These are phyloP conservation scores for Octopus bimaculoides DNA, from an alignment of 1,140 invertebrate genomes.

Conservation along the genomic window DNA sequence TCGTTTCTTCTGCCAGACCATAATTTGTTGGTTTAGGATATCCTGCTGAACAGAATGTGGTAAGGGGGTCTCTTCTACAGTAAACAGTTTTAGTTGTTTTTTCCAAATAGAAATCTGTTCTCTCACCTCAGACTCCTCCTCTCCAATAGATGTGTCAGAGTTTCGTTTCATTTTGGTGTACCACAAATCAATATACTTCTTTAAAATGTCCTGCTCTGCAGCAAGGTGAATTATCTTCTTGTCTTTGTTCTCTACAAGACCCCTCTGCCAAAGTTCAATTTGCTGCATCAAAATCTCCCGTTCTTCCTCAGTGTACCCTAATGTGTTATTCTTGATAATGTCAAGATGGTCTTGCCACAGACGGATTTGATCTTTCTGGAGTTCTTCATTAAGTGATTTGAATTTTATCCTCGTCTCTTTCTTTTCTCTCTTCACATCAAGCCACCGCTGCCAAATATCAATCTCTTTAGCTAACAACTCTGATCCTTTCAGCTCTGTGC, in stretches of 20 bases:
- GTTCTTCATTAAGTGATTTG: constrained; percentile 1
- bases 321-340: not conserved
- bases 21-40: not conserved
- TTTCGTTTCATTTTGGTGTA: not conserved
- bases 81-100: not conserved
- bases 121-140: not conserved
- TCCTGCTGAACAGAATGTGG: not conserved
- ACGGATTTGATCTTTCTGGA: constrained; percentile 1
- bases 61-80: not conserved
- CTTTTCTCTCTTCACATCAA: not conserved
- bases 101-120: not conserved
- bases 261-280: constrained; percentile 6
- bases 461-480: not conserved
- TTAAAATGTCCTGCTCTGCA: not conserved
- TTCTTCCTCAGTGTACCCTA: not conserved
- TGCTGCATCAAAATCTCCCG: not conserved
- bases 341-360: not conserved
- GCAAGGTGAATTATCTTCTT: not conserved
- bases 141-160: not conserved
- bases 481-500: not conserved
- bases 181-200: constrained; percentile 1
- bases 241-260: not conserved
- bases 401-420: not conserved
- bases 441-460: not conserved
- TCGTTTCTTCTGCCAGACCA: not conserved